These are phyloP conservation scores for Acrobasis suavella DNA, from an alignment of 2,888 invertebrate genomes.

Conservation along the genomic window DNA sequence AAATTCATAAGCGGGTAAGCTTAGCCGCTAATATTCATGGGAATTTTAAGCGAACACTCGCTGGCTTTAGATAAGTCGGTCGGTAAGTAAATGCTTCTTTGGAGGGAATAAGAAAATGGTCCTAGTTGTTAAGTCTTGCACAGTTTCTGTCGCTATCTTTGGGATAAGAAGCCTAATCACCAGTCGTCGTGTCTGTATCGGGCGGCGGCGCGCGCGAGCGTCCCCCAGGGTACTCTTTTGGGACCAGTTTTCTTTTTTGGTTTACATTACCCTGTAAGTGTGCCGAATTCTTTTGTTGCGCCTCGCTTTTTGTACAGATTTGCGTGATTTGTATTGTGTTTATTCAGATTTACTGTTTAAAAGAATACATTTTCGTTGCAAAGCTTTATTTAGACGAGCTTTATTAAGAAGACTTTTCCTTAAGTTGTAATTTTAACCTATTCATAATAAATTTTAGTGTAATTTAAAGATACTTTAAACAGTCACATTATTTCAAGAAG, in stretches of 20 bases:
- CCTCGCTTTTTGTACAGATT: constrained; percentile 70
- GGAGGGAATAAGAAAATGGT: constrained; percentile 80
- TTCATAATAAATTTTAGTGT: neutral
- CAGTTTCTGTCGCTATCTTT: constrained; percentile 81
- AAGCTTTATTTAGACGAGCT: neutral
- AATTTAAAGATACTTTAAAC: neutral
- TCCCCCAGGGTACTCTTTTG: constrained; percentile 79
- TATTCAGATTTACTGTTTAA: constrained; percentile 45
- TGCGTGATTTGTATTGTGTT: constrained; percentile 66
- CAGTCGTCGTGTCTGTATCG: constrained; percentile 81
- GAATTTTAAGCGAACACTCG: constrained; percentile 69
- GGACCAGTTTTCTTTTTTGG: constrained; percentile 82
- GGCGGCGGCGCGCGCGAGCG: constrained; percentile 70
- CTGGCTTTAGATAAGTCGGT: constrained; percentile 76
- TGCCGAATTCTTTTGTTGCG: constrained; percentile 79
- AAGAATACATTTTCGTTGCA: constrained; percentile 12
- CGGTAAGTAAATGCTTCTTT: constrained; percentile 75
- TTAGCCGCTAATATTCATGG: constrained; percentile 66
- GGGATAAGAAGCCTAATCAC: constrained; percentile 83
- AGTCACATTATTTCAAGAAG: constrained; percentile 23
- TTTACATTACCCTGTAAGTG: constrained; percentile 80
- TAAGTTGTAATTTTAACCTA: neutral
- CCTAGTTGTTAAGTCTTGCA: constrained; percentile 83
- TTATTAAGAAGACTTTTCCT: neutral
- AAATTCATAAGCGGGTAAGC: constrained; percentile 61